Evolutionary conservation across 2,113 vertebrate genomes (phyloP).

Genomic region (Rhynchopsitta pachyrhyncha): DNA sequence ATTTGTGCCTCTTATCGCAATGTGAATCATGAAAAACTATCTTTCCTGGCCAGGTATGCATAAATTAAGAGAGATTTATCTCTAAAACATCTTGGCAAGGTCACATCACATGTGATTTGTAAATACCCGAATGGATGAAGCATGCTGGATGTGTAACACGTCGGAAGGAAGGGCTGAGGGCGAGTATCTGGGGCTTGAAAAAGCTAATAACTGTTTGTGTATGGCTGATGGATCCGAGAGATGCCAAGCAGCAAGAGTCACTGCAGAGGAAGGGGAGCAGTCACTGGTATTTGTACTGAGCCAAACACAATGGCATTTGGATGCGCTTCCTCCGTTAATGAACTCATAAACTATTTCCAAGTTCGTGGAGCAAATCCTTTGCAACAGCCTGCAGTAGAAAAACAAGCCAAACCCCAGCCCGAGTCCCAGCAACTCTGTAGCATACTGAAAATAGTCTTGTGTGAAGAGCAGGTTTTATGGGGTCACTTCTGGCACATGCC

Average conservation of each 20-base stretch:
- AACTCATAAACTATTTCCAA: neutral
- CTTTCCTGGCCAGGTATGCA: neutral
- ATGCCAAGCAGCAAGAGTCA: slow-evolving; percentile 14
- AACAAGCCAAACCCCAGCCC: neutral
- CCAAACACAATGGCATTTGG: slow-evolving; percentile 46
- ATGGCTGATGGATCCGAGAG: neutral
- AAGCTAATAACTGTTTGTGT: neutral
- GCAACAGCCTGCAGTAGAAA: neutral
- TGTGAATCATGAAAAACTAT: neutral
- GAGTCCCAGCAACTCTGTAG: neutral
- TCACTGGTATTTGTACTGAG: neutral
- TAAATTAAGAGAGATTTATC: neutral
- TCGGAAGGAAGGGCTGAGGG: neutral
- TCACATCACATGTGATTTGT: neutral
- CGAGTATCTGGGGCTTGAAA: neutral
- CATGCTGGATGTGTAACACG: accelerated
- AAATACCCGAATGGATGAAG: neutral
- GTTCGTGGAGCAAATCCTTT: neutral
- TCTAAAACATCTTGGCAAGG: neutral
- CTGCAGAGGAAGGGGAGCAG: slow-evolving; percentile 32
- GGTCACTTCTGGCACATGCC: neutral
- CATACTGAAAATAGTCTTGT: neutral
- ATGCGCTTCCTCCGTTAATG: neutral
- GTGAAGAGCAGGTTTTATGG: neutral
- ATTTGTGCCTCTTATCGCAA: neutral